phyloP scores from a whole-genome alignment of 2,888 invertebrate species.

The Limnephilus lunatus region DNA sequence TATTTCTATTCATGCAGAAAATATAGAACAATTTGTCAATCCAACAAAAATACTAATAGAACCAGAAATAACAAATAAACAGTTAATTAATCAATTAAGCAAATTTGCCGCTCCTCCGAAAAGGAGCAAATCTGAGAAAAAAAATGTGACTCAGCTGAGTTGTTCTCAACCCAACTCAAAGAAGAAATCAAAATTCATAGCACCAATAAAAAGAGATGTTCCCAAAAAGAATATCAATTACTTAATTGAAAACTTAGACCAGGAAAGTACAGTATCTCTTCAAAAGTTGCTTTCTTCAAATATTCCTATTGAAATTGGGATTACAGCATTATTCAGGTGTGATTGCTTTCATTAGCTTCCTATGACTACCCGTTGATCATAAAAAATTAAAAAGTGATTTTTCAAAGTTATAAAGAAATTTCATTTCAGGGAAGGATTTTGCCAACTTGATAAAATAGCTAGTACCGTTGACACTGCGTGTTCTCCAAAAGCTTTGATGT shows the following conservation, averaged over 20 bases:
- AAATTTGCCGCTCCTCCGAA: conserved; percentile 39
- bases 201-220: conserved; percentile 71
- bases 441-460: conserved; percentile 71
- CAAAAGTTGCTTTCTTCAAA: conserved; percentile 1
- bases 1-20: background rate
- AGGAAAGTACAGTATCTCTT: conserved; percentile 43
- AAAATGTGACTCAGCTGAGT: background rate
- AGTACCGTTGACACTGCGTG: conserved; percentile 70
- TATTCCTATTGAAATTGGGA: conserved; percentile 60
- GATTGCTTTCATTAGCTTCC: conserved; percentile 54
- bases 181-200: conserved; percentile 70
- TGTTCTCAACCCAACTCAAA: background rate
- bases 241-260: conserved; percentile 57
- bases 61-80: background rate
- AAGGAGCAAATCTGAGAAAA: background rate
- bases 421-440: conserved; percentile 72
- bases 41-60: background rate
- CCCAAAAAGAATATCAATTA: conserved; percentile 68
- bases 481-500: conserved; percentile 70
- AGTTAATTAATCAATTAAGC: background rate
- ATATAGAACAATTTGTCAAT: background rate
- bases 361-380: background rate
- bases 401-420: background rate
- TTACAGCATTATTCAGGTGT: conserved; percentile 66
- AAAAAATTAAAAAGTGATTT: background rate